These are phyloP conservation scores for Sprattus sprattus DNA, from an alignment of 2,113 vertebrate genomes.

Conservation along the genomic window DNA sequence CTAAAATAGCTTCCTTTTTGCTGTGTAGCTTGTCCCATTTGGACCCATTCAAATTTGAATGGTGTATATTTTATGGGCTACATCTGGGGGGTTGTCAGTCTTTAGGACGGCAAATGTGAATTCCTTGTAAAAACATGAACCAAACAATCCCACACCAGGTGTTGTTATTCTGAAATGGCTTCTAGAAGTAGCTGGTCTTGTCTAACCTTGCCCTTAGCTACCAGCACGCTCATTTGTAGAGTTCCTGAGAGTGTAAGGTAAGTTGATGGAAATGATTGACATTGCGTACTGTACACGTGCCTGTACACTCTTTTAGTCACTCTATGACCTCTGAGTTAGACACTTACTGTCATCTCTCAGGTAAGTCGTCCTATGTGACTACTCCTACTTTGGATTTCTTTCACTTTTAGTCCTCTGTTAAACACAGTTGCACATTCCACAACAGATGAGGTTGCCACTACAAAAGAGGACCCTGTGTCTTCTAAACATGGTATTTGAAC, in stretches of 20 bases:
- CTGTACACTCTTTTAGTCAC: background rate
- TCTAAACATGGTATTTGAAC: background rate
- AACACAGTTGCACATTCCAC: background rate
- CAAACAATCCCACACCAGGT: too few species aligned
- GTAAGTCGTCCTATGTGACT: background rate
- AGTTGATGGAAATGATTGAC: background rate
- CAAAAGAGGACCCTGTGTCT: background rate
- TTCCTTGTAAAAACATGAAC: too few species aligned
- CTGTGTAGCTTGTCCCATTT: too few species aligned
- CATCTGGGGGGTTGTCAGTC: too few species aligned
- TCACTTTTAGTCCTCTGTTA: background rate
- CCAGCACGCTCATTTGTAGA: background rate
- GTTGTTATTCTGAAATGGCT: background rate
- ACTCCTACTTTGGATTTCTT: background rate
- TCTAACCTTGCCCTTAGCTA: background rate
- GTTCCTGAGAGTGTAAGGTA: background rate
- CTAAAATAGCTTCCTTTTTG: too few species aligned
- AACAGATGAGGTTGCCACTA: background rate
- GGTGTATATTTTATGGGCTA: too few species aligned
- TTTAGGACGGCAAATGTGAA: too few species aligned
- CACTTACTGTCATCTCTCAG: background rate
- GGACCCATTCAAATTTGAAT: too few species aligned
- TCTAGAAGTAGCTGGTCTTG: conserved; percentile 2
- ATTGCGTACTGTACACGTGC: background rate
- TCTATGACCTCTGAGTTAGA: background rate